phyloP scores from a whole-genome alignment of 1,140 invertebrate genomes.

The Tetragnatha versicolor region DNA sequence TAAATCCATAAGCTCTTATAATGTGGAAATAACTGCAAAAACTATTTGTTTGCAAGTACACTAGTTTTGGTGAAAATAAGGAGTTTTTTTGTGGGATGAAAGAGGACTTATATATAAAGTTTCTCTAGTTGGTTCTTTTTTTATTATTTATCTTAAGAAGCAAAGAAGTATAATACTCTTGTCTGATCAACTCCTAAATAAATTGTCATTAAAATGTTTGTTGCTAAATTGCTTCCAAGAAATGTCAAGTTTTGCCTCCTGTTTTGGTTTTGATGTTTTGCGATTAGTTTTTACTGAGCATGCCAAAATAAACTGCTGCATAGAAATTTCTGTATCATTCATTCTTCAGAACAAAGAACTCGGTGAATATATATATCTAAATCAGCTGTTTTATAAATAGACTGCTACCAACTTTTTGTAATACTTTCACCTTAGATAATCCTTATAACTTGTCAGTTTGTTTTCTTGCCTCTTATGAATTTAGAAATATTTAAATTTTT shows the following conservation, averaged over 20 bases:
- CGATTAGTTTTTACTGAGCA: slow-evolving; percentile 18
- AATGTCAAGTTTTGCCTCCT: slow-evolving; percentile 21
- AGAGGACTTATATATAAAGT: background rate
- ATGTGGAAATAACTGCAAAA: background rate
- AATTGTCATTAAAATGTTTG: background rate
- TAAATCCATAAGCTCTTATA: background rate
- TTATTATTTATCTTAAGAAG: background rate
- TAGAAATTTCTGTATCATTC: slow-evolving; percentile 28
- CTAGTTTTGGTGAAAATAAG: background rate
- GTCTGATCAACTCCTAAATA: background rate
- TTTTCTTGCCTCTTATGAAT: slow-evolving; percentile 39
- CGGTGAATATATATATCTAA: slow-evolving; percentile 22
- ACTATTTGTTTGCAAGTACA: background rate
- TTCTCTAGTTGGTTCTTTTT: background rate
- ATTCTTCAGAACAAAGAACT: slow-evolving; percentile 23
- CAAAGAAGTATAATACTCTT: background rate
- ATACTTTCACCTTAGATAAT: slow-evolving; percentile 24
- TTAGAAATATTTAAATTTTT: slow-evolving; percentile 29
- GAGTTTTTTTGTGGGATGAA: background rate
- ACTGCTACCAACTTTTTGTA: background rate
- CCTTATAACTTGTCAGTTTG: slow-evolving; percentile 15
- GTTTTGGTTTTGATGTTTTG: slow-evolving; percentile 9
- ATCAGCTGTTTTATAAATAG: slow-evolving; percentile 19
- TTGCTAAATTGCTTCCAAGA: background rate
- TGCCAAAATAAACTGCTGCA: slow-evolving; percentile 8